Base-by-base conservation (phyloP, 2,113 vertebrate species). In the Epinephelus fuscoguttatus region DNA sequence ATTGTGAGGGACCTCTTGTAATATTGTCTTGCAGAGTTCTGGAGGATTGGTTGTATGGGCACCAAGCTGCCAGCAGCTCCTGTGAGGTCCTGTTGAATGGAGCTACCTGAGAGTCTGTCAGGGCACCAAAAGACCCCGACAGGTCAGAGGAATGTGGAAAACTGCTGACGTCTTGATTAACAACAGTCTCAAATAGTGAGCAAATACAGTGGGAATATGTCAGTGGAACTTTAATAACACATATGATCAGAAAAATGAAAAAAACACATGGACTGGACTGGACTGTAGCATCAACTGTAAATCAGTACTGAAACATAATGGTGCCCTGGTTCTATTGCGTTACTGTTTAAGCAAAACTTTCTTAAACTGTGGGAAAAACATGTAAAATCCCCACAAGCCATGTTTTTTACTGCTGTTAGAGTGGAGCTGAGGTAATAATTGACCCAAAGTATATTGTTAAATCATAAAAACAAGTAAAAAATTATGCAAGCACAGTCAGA, bases 1-100 rank as follows among this genome's bases (percentile, higher is more conserved):
- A 87, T 87, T 86, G 81, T 86, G 63, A 79, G 57, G 81, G 71
- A 73, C 45, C 77, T 84, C 88, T 75, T 81, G 81, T 78, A 82
- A 78, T 82, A 77, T 90, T 85, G 87, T 91, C 79, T 76, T 71
- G 47, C 80, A 79, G 84, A 88, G 71, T 81, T 75, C 69, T 42
- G 62, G 40, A 50, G 70, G 55, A 71, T 19, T 49, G 76, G 76
- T 66, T 47, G 79, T 61, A 70, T 73, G 83, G 85, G 73, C 84
- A 82, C 75, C 40, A 2, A 63, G 78, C 57, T 79, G 78, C 78
- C 78, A 75, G 30, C 63, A 73, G 84, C 84, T 84, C 78, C 78
- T 90, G 84, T 87, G 72, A 74, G 78, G 86, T 90, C 84, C 71
- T 71, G 56, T n/a, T 85, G 52, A 82, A 70, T 37, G 63, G 52